phyloP scores from a whole-genome alignment of 2,888 invertebrate genomes.

The Leptopilina myrica region DNA sequence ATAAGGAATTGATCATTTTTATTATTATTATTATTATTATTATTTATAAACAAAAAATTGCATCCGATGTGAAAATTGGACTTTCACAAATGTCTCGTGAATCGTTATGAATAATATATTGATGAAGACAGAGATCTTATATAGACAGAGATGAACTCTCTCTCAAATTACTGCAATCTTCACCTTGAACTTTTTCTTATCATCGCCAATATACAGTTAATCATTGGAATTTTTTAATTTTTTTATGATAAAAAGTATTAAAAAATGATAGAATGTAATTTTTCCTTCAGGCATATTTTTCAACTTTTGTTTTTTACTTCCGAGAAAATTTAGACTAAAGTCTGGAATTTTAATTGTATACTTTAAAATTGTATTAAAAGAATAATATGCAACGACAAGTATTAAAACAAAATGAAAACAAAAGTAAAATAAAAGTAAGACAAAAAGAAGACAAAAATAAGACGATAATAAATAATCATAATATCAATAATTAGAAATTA shows the following conservation, averaged over 20 bases:
- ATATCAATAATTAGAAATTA: too few species aligned
- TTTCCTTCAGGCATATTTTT: too few species aligned
- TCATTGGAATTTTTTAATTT: slow-evolving; percentile 23
- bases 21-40: not conserved
- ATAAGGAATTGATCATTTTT: not conserved
- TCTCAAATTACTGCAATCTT: slow-evolving; percentile 39
- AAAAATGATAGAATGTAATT: too few species aligned
- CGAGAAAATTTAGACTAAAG: too few species aligned
- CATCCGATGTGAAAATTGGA: not conserved
- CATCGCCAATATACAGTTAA: slow-evolving; percentile 43
- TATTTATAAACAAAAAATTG: slow-evolving; percentile 21
- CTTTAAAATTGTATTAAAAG: too few species aligned
- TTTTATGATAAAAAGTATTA: not conserved
- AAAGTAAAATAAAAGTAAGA: too few species aligned
- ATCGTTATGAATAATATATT: not conserved
- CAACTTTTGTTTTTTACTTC: too few species aligned
- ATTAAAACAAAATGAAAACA: too few species aligned
- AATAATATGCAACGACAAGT: too few species aligned
- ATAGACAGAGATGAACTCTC: slow-evolving; percentile 8
- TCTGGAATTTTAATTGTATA: too few species aligned
- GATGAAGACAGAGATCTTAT: not conserved
- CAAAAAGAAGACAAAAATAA: too few species aligned
- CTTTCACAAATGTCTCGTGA: slow-evolving; percentile 5
- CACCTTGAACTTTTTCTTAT: slow-evolving; percentile 57
- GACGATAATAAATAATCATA: too few species aligned